Evolutionary conservation across 2,113 vertebrate species (phyloP).

Genomic region (Gallinago jamesoni): DNA sequence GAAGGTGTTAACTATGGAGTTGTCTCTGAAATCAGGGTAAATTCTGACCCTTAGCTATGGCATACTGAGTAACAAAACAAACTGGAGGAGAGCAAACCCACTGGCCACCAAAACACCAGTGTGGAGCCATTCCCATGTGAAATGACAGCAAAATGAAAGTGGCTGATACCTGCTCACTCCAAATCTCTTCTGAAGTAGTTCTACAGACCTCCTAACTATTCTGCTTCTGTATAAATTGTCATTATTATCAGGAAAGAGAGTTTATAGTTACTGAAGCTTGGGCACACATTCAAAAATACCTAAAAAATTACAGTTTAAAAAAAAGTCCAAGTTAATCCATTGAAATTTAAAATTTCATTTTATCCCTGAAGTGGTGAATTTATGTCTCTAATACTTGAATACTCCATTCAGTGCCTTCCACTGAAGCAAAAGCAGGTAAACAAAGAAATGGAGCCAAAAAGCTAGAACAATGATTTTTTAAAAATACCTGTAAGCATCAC

Average conservation of each 20-base stretch:
- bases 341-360: not conserved
- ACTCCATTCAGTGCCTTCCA: not conserved
- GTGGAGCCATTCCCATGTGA: not conserved
- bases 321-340: not conserved
- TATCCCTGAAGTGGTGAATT: not conserved
- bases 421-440: not conserved
- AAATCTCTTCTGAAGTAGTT: not conserved
- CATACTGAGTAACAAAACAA: not conserved
- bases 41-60: not conserved
- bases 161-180: not conserved
- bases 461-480: not conserved
- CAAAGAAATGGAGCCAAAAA: not conserved
- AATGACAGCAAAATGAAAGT: not conserved
- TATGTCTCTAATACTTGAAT: not conserved
- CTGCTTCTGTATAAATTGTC: not conserved
- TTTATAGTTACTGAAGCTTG: not conserved
- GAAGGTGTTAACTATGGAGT: not conserved
- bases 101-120: not conserved
- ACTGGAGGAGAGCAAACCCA: not conserved
- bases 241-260: no score
- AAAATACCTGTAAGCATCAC: not conserved
- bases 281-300: not conserved
- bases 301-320: not conserved
- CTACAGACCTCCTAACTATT: not conserved
- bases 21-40: not conserved